Base-by-base conservation (phyloP, 1,140 invertebrate genomes). In the Caenorhabditis inopinata region DNA sequence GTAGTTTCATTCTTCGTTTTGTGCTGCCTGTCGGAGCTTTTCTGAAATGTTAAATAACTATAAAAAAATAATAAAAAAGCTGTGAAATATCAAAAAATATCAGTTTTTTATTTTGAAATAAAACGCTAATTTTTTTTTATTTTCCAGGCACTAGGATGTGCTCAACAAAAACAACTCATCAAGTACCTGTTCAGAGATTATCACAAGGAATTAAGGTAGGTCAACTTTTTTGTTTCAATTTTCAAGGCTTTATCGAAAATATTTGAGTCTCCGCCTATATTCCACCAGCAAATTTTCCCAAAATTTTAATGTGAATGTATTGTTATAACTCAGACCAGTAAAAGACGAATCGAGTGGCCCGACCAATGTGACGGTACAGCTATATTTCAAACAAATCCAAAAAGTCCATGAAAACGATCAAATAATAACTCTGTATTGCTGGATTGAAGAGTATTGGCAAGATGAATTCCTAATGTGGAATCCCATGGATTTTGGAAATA, bases 301-400 rank as follows among this genome's bases (percentile, higher is more conserved):
- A n/a, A 32, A 23, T 62, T 27, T 75, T 1, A 49, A 47, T 49
- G 51, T 23, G 2, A 35, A 7, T 18, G 2, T 49, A 23, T 5
- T 0, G 2, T 73, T 79, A n/a, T n/a, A n/a, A n/a, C n/a, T 29
- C 35, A 79, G 78, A 74, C 78, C 78, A 14, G 78, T 79, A 16
- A 29, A 35, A 45, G 49, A 74, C 48, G 85, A 86, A 25, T 77
- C 35, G 12, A 83, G 83, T 21, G 86, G 83, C 16, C 82, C 85
- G 0, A 87, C 86, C 12, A 86, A 87, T 80, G 86, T 87, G 1
- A 85, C 86, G 12, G 85, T 87, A 14, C 86, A 87, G 51, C 78
- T 87, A 27, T 87, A 85, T 74, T 86, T 87, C 68, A 87, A 87
- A 74, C 86, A 87, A 75, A 88, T 88, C 42, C 86, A 88, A 75